Conservation (phyloP, 2,888 invertebrate species). For the Penaeus monodon region DNA sequence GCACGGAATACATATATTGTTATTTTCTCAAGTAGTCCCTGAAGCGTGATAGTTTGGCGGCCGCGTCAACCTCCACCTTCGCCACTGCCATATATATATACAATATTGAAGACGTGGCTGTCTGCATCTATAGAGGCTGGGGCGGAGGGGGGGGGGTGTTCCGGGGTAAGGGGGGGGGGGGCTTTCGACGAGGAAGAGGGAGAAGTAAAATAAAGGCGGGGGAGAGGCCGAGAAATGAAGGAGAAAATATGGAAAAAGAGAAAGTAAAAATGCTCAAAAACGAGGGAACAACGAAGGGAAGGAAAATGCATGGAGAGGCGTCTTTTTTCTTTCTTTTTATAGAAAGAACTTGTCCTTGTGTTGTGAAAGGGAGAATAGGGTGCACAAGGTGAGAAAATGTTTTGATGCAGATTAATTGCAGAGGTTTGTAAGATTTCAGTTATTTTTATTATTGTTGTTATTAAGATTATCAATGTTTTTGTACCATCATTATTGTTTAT, state of each 20-base stretch:
- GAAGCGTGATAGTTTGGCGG: constrained; percentile 30
- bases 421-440: no score
- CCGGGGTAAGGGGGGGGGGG: neutral
- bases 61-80: constrained; percentile 7
- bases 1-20: constrained; percentile 43
- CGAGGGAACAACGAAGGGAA: neutral
- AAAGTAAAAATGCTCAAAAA: neutral
- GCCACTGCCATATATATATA: neutral
- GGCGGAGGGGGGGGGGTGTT: neutral
- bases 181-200: neutral
- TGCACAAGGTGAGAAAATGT: no score
- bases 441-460: no score
- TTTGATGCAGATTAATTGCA: no score
- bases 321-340: neutral
- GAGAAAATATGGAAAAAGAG: neutral
- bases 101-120: constrained; percentile 10
- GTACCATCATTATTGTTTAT: no score
- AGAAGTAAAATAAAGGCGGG: neutral
- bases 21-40: constrained; percentile 42
- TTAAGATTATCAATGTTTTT: no score
- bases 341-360: neutral
- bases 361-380: neutral
- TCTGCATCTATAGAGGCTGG: neutral
- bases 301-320: neutral
- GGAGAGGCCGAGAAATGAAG: neutral